A percentile compares a stretch with the other conserved stretches of the same genome.
Evolutionary conservation across 2,888 invertebrate species (phyloP).

Genomic region (Schizaphis graminum): DNA sequence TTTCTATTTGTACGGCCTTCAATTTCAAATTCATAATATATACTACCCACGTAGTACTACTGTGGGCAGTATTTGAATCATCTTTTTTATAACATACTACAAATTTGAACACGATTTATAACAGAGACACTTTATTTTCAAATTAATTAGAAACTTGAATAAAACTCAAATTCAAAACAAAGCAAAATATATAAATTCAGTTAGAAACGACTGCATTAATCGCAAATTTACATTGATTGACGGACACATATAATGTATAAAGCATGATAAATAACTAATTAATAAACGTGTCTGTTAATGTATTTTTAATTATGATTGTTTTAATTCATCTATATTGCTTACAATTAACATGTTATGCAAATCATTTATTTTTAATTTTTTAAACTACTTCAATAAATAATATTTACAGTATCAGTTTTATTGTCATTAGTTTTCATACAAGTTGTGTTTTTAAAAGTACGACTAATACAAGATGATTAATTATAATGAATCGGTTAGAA

Average conservation of each 20-base stretch:
- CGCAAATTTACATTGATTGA: background rate
- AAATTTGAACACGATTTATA: background rate
- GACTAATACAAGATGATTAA: background rate
- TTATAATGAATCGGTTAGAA: background rate
- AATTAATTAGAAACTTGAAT: background rate
- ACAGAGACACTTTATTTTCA: background rate
- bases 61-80: background rate
- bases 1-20: constrained; percentile 13
- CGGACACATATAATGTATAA: background rate
- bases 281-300: background rate
- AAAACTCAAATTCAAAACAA: background rate
- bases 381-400: background rate
- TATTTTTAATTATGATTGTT: background rate
- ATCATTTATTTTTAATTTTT: background rate
- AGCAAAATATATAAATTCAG: background rate
- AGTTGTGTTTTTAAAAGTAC: background rate
- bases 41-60: background rate
- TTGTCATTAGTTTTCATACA: background rate
- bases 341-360: background rate
- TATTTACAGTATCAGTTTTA: background rate
- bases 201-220: background rate
- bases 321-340: background rate
- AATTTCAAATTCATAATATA: constrained; percentile 41
- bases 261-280: background rate
- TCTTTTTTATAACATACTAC: background rate